These are phyloP conservation scores for Pheosia gnoma DNA, from an alignment of 2,888 invertebrate genomes.

Conservation along the genomic window DNA sequence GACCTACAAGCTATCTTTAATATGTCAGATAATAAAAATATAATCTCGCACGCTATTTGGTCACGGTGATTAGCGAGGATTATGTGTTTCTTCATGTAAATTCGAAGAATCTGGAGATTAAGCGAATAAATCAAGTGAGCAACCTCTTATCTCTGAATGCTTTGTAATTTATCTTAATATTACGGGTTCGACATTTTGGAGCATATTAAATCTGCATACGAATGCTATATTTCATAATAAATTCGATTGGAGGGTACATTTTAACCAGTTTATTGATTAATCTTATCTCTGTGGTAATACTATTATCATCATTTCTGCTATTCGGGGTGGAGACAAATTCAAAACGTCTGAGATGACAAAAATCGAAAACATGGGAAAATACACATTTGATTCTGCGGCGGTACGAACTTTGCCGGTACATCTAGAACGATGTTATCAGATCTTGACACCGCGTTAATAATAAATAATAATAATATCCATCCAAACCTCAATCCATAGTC, in stretches of 20 bases:
- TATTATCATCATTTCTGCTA: too few relatives aligned
- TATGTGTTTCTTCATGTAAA: conserved; percentile 17
- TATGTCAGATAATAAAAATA: conserved; percentile 22
- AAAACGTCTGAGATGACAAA: too few relatives aligned
- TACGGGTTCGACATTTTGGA: neutral
- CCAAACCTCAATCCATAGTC: too few relatives aligned
- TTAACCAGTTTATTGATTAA: neutral
- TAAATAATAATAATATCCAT: too few relatives aligned
- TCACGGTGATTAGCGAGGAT: conserved; percentile 38
- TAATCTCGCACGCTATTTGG: conserved; percentile 31
- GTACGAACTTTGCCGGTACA: too few relatives aligned
- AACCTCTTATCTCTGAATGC: neutral
- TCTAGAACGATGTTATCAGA: too few relatives aligned
- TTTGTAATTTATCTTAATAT: conserved; percentile 4
- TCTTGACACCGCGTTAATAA: too few relatives aligned
- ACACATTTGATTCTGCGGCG: too few relatives aligned
- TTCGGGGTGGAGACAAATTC: too few relatives aligned
- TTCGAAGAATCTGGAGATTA: conserved; percentile 2
- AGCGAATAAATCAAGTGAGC: conserved; percentile 6
- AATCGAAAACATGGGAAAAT: too few relatives aligned
- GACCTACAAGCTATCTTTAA: conserved; percentile 24
- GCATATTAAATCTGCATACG: neutral
- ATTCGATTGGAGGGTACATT: neutral
- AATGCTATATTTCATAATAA: neutral
- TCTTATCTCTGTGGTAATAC: too few relatives aligned